phyloP scores from a whole-genome alignment of 1,140 invertebrate genomes.

The Caenorhabditis remanei region DNA sequence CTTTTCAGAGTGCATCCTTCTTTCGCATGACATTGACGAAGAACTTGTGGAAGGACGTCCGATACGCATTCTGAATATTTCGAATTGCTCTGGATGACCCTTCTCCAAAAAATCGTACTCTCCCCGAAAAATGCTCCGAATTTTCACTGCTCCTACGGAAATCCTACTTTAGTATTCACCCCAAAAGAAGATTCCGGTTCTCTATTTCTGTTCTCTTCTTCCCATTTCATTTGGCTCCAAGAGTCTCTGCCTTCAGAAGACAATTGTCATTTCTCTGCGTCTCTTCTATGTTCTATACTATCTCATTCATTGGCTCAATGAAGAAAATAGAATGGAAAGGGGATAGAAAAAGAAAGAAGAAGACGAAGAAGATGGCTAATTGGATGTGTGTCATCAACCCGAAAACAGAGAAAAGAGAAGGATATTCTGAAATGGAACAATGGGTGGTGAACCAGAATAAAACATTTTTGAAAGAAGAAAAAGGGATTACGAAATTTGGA shows the following conservation, averaged over 20 bases:
- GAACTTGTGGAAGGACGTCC: conserved; percentile 59
- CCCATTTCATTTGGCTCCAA: conserved; percentile 5
- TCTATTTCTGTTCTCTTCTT: not conserved
- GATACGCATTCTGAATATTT: conserved; percentile 58
- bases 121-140: no score
- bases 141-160: not conserved
- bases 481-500: no score
- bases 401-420: not conserved
- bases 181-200: not conserved
- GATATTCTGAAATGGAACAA: not conserved
- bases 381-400: conserved; percentile 47
- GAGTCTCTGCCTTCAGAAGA: not conserved
- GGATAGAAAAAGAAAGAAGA: no score
- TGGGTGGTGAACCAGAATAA: not conserved
- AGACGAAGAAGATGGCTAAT: conserved; percentile 20
- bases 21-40: conserved; percentile 55
- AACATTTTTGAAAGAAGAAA: no score
- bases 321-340: not conserved
- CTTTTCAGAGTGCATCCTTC: conserved; percentile 57
- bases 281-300: not conserved
- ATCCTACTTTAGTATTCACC: conserved; percentile 54
- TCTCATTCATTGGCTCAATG: conserved; percentile 1
- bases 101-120: not conserved
- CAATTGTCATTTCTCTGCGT: conserved; percentile 34
- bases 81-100: not conserved